Conservation (phyloP, 92 coral and sea anemone species). For the Muricea muricata region DNA sequence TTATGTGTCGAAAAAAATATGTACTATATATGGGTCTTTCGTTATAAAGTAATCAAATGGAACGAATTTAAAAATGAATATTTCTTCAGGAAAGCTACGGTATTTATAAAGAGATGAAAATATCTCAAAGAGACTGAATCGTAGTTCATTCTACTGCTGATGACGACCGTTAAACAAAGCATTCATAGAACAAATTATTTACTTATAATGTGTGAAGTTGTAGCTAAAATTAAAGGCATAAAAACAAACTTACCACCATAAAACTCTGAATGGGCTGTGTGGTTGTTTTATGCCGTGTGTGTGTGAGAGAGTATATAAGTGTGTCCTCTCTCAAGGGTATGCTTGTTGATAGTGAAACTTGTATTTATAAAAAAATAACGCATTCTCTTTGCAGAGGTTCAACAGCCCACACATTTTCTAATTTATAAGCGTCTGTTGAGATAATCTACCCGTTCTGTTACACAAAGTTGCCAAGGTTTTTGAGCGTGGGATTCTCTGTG, state of each 20-base stretch:
- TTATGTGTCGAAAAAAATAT: too few species aligned
- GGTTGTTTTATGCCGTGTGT: background rate
- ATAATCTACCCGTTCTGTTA: background rate
- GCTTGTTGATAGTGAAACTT: background rate
- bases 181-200: too few species aligned
- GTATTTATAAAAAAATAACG: background rate
- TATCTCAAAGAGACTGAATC: too few species aligned
- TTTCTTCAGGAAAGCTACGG: too few species aligned
- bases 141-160: too few species aligned
- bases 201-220: too few species aligned
- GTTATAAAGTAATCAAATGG: too few species aligned
- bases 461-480: constrained; percentile 1
- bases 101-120: too few species aligned
- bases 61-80: too few species aligned
- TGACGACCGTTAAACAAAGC: too few species aligned
- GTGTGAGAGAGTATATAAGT: background rate
- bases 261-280: background rate
- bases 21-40: too few species aligned
- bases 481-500: background rate
- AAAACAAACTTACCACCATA: background rate
- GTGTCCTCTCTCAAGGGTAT: background rate
- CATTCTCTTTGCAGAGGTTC: background rate
- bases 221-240: too few species aligned
- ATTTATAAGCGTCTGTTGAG: background rate
- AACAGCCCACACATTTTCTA: background rate